Evolutionary conservation across 2,113 vertebrate species (phyloP), one percentile per base, ranked within the genome.

Genomic region (Struthidea cinerea): DNA sequence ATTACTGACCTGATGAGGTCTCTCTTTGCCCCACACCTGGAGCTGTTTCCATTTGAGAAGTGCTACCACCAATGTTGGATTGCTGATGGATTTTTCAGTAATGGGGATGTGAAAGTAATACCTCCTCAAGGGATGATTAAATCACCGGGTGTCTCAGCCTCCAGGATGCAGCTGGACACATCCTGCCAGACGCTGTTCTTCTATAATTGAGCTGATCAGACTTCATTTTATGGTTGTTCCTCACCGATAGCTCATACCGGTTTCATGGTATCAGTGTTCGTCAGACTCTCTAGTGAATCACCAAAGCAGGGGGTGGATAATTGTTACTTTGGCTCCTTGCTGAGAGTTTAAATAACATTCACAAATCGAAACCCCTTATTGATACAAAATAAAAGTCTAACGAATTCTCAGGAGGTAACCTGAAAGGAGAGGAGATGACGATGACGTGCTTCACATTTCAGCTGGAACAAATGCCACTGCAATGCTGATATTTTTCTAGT

Each of bases 241-340:
- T 87, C 61, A 52, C 20, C 0, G 0, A 32, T 68, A 71, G 35
- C 75, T 80, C 63, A 69, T 22, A 19, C 61, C 3, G 10, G 55
- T 56, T 89, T 18, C 4, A 11, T 0, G 1, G 21, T 56, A 61
- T 35, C 64, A 2, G 18, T 16, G 13, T 8, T 93, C 0, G 0
- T 89, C 82, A 73, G 65, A 41, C 32, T 26, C 28, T 69, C 55
- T 28, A 0, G 1, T 94, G 87, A 94, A 80, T 94, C 93, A 89
- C 39, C 67, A 67, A 75, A n/a, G 20, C 27, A 8, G 18, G 63
- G 30, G 50, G 47, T 55, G 74, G 47, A 24, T 67, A 69, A 71
- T 80, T 80, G 61, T 56, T 90, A 32, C 59, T 75, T 90, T 30
- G 44, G n/a, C 50, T 70, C 33, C 73, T n/a, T 90, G 75, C 74